Conservation (phyloP, 2,113 vertebrate species). For the Gadus macrocephalus region DNA sequence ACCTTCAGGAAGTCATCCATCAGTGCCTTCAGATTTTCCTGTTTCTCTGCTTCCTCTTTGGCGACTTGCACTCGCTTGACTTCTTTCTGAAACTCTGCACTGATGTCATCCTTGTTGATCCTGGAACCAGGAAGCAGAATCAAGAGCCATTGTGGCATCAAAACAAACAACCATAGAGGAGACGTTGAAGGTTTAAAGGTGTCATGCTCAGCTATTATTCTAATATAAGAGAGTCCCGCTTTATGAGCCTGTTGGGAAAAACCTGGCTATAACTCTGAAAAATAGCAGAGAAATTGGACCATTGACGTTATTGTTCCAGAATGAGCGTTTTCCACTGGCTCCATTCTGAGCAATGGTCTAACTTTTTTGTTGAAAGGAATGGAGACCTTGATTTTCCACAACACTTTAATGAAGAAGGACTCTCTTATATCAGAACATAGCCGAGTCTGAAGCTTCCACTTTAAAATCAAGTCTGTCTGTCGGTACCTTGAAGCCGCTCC, state of each 20-base stretch:
- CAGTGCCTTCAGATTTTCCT: slow-evolving; percentile 64
- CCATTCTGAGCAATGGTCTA: too few relatives aligned
- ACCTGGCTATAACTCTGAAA: too few relatives aligned
- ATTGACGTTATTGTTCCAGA: too few relatives aligned
- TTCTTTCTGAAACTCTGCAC: slow-evolving; percentile 63
- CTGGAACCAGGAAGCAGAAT: slow-evolving; percentile 33
- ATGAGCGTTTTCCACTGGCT: too few relatives aligned
- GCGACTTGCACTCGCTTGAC: slow-evolving; percentile 55
- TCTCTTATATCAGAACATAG: too few relatives aligned
- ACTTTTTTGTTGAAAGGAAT: background rate
- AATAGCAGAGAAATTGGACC: too few relatives aligned
- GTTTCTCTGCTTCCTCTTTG: slow-evolving; percentile 51
- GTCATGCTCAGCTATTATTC: background rate
- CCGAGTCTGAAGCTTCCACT: too few relatives aligned
- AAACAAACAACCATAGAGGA: background rate
- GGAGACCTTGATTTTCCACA: too few relatives aligned
- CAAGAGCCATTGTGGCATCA: background rate
- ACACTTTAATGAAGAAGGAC: background rate
- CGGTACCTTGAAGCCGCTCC: slow-evolving; percentile 64
- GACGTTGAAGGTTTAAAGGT: too few relatives aligned
- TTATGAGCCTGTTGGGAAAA: too few relatives aligned
- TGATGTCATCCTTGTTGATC: slow-evolving; percentile 66
- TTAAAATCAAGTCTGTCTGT: background rate
- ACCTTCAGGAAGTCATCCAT: slow-evolving; percentile 71
- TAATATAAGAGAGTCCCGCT: background rate